Conservation (phyloP, 2,888 invertebrate species). For the Mesorhabditis spiculigera region DNA sequence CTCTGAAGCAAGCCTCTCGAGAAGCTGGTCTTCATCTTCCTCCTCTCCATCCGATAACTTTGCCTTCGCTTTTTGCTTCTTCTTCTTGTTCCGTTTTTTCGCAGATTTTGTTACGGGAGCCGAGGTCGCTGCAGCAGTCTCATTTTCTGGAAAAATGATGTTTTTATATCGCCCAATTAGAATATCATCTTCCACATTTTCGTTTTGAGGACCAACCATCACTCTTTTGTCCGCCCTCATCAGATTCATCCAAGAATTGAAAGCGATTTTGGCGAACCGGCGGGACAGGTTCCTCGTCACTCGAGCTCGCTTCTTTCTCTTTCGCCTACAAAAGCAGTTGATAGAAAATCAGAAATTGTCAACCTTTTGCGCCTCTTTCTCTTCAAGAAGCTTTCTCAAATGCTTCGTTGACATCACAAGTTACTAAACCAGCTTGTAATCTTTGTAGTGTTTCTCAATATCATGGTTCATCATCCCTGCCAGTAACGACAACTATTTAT, state of each 20-base stretch:
- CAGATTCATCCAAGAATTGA: conserved; percentile 18
- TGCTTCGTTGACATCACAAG: conserved; percentile 44
- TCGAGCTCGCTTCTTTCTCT: not conserved
- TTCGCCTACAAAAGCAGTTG: not conserved
- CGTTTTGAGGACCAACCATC: not conserved
- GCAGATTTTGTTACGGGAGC: not conserved
- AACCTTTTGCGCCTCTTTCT: conserved; percentile 14
- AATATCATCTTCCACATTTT: not conserved
- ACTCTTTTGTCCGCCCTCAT: not conserved
- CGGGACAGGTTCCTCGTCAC: conserved; percentile 15
- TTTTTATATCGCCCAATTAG: not conserved
- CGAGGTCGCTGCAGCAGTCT: no score
- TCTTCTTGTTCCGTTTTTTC: conserved; percentile 17
- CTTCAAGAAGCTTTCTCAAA: conserved; percentile 31
- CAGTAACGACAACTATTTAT: no score
- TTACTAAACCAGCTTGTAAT: conserved; percentile 4
- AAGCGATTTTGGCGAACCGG: conserved; percentile 16
- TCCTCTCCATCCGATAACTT: conserved; percentile 15
- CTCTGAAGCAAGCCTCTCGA: conserved; percentile 12
- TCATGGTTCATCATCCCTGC: not conserved
- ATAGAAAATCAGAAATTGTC: not conserved
- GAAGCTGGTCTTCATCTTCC: conserved; percentile 13
- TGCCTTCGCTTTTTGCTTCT: conserved; percentile 12
- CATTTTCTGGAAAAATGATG: not conserved
- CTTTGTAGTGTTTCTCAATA: not conserved